phyloP scores from a whole-genome alignment of 2,888 invertebrate species.

The Poecilus cupreus region DNA sequence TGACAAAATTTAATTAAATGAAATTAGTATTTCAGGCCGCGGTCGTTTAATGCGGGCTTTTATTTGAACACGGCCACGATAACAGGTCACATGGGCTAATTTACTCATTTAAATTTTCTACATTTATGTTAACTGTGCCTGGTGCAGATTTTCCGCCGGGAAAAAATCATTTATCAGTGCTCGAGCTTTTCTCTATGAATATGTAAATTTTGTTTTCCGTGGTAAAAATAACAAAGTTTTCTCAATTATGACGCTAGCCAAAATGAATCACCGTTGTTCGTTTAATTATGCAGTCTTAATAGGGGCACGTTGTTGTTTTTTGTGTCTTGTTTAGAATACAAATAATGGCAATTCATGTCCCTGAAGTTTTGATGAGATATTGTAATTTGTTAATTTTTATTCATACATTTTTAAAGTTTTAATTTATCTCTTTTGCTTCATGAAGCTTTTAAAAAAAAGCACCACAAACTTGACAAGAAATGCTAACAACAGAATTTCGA shows the following conservation, averaged over 20 bases:
- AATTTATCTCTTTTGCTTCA: background rate
- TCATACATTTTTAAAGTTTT: background rate
- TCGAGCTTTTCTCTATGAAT: slow-evolving; percentile 42
- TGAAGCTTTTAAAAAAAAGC: too few species aligned
- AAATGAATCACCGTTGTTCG: slow-evolving; percentile 30
- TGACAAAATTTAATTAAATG: slow-evolving; percentile 7
- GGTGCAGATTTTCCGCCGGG: slow-evolving; percentile 21
- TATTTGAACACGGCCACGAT: slow-evolving; percentile 31
- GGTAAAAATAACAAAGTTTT: slow-evolving; percentile 44
- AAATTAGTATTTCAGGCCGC: background rate
- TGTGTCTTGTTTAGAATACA: background rate
- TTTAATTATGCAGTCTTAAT: slow-evolving; percentile 44
- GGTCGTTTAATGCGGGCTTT: slow-evolving; percentile 15
- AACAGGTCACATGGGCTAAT: slow-evolving; percentile 33
- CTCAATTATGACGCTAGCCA: slow-evolving; percentile 40
- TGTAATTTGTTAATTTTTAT: background rate
- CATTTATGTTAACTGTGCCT: slow-evolving; percentile 26
- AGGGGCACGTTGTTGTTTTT: slow-evolving; percentile 23
- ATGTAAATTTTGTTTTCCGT: slow-evolving; percentile 51
- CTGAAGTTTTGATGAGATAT: background rate
- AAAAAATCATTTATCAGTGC: slow-evolving; percentile 49
- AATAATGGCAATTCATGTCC: background rate
- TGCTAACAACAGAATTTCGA: too few species aligned
- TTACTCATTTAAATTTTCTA: slow-evolving; percentile 33
- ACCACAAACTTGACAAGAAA: too few species aligned